Evolutionary conservation across 2,797 vertebrate genomes (phyloP).

Genomic region (Botia kubotai): DNA sequence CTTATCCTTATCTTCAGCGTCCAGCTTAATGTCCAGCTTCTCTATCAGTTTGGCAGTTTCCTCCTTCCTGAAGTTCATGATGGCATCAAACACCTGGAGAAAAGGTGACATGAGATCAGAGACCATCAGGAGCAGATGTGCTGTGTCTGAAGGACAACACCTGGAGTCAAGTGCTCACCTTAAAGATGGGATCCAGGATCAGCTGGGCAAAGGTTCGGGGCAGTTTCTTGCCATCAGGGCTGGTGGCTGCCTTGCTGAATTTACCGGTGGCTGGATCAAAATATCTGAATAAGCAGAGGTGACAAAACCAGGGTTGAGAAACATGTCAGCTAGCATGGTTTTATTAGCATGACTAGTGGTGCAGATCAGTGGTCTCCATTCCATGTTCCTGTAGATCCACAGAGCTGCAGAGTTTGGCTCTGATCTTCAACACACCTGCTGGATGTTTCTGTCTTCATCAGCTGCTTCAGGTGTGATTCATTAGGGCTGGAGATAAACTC

Average conservation of each 20-base stretch:
- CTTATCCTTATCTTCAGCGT: slow-evolving; percentile 89
- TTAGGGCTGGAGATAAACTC: too few species aligned
- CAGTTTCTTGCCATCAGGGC: slow-evolving; percentile 81
- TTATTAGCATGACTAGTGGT: too few species aligned
- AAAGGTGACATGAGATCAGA: background rate
- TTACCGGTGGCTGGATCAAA: slow-evolving; percentile 85
- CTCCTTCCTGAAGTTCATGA: slow-evolving; percentile 81
- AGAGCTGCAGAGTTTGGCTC: too few species aligned
- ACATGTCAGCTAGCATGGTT: too few species aligned
- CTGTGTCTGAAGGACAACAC: slow-evolving; percentile 73
- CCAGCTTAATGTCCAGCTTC: slow-evolving; percentile 92
- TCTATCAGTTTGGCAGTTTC: slow-evolving; percentile 87
- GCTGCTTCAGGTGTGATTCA: too few species aligned
- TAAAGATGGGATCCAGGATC: slow-evolving; percentile 91
- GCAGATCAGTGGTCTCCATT: too few species aligned
- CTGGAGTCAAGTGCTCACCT: slow-evolving; percentile 71
- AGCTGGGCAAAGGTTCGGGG: slow-evolving; percentile 89
- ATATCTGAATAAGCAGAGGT: slow-evolving; percentile 69
- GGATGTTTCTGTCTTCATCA: too few species aligned
- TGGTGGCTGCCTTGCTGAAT: slow-evolving; percentile 79
- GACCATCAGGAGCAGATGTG: background rate
- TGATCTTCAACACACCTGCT: too few species aligned
- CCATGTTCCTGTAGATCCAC: too few species aligned
- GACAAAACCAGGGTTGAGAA: background rate
- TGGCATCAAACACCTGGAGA: slow-evolving; percentile 64